Evolutionary conservation across 2,797 vertebrate genomes (phyloP).

Genomic region (Melanotaenia parkinsoni): DNA sequence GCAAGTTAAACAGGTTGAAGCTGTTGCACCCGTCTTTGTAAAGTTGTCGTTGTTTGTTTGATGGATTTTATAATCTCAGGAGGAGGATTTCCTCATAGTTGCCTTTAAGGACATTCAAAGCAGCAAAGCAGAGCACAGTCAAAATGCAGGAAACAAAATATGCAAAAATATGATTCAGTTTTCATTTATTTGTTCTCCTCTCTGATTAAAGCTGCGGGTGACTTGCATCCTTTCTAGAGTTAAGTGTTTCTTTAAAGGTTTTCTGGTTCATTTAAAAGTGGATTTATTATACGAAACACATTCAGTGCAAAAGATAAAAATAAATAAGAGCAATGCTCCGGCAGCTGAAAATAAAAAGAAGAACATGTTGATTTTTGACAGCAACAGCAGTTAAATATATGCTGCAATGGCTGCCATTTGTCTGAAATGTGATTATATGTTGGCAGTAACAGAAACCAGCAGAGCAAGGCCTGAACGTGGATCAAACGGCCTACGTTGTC

Average conservation of each 20-base stretch:
- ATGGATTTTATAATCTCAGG: background rate
- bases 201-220: background rate
- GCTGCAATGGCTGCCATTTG: background rate
- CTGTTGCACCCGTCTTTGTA: background rate
- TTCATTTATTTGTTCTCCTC: background rate
- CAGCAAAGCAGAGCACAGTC: conserved; percentile 82
- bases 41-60: background rate
- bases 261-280: background rate
- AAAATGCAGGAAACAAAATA: conserved; percentile 56
- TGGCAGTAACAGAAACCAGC: conserved; percentile 1
- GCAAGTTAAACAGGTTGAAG: background rate
- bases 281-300: background rate
- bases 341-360: background rate
- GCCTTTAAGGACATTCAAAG: conserved; percentile 88
- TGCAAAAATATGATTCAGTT: background rate
- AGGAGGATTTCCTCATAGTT: background rate
- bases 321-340: background rate
- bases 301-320: no score
- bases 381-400: background rate
- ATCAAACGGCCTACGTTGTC: background rate
- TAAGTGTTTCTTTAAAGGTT: background rate
- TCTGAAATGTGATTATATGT: background rate
- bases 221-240: background rate
- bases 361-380: background rate
- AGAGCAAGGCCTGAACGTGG: background rate